phyloP scores from a whole-genome alignment of 2,888 invertebrate species.

The Dryocosmus kuriphilus region DNA sequence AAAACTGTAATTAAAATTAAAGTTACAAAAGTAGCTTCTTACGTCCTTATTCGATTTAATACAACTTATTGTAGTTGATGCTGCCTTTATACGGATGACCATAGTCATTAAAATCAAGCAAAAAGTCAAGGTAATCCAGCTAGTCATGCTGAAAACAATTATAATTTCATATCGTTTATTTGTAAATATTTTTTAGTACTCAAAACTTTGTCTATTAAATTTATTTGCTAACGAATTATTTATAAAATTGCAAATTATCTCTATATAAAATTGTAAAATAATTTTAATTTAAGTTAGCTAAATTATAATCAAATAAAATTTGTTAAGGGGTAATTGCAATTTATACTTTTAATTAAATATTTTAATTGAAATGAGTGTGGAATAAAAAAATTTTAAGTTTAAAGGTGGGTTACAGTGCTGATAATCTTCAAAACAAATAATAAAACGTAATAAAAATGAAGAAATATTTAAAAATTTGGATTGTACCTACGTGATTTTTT shows the following conservation, averaged over 20 bases:
- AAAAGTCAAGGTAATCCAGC: conserved; percentile 6
- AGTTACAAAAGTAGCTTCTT: background rate
- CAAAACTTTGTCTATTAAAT: too few relatives aligned
- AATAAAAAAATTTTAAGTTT: background rate
- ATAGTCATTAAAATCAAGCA: conserved; percentile 11
- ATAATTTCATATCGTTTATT: background rate
- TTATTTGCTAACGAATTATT: too few relatives aligned
- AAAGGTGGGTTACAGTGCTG: background rate
- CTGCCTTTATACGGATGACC: background rate
- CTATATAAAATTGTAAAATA: too few relatives aligned
- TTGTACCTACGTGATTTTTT: background rate
- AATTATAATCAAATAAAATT: too few relatives aligned
- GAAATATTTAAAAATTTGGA: background rate
- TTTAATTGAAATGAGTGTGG: too few relatives aligned
- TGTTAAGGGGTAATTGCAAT: too few relatives aligned
- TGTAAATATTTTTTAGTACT: background rate
- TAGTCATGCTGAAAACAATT: conserved; percentile 20
- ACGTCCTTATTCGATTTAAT: conserved; percentile 10
- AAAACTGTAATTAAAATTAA: background rate
- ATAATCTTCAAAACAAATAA: background rate
- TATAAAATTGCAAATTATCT: too few relatives aligned
- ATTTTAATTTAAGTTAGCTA: too few relatives aligned
- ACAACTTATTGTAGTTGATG: conserved; percentile 2
- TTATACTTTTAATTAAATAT: too few relatives aligned
- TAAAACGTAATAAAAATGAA: background rate